A percentile compares a stretch with the other conserved stretches of the same genome.
Conservation (phyloP, 2,113 vertebrate genomes). For the Thomomys bottae region DNA sequence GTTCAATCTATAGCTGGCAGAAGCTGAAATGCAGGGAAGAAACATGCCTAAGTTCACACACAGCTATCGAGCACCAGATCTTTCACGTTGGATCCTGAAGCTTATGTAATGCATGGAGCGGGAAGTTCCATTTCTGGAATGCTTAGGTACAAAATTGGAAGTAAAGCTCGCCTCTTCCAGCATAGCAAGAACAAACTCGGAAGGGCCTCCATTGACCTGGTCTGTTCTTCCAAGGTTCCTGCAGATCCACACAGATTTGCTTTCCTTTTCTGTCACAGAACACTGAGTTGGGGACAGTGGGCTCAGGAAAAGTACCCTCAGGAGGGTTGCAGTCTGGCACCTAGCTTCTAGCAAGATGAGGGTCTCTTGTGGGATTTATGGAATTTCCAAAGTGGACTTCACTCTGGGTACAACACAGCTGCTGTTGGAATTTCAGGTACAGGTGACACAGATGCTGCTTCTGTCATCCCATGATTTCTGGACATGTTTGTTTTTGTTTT, state of each 20-base stretch:
- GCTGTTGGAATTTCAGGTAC: conserved; percentile 1
- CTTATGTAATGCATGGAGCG: conserved; percentile 29
- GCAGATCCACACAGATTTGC: neutral
- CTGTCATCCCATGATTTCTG: conserved; percentile 54
- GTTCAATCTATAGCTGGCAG: neutral
- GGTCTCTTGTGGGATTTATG: neutral
- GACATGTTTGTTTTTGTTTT: conserved; percentile 77
- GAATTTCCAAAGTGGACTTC: conserved; percentile 19
- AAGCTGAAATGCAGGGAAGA: neutral
- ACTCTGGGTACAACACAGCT: neutral
- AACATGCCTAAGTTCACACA: neutral
- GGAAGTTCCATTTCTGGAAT: conserved; percentile 60
- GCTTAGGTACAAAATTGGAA: neutral
- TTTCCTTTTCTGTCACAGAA: conserved; percentile 2
- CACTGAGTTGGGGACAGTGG: neutral
- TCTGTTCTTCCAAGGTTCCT: neutral
- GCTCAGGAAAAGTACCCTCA: conserved; percentile 13
- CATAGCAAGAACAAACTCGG: conserved; percentile 37
- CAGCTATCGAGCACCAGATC: neutral
- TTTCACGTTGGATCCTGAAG: neutral
- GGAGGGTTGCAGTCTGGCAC: conserved; percentile 15
- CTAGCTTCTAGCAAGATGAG: neutral
- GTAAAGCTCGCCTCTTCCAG: conserved; percentile 48
- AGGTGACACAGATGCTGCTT: conserved; percentile 44
- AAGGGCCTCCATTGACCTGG: neutral